A percentile compares a stretch with the other conserved stretches of the same genome.
These are phyloP conservation scores for Andinoacara biseriatus DNA, from an alignment of 2,113 vertebrate species.

Conservation along the genomic window DNA sequence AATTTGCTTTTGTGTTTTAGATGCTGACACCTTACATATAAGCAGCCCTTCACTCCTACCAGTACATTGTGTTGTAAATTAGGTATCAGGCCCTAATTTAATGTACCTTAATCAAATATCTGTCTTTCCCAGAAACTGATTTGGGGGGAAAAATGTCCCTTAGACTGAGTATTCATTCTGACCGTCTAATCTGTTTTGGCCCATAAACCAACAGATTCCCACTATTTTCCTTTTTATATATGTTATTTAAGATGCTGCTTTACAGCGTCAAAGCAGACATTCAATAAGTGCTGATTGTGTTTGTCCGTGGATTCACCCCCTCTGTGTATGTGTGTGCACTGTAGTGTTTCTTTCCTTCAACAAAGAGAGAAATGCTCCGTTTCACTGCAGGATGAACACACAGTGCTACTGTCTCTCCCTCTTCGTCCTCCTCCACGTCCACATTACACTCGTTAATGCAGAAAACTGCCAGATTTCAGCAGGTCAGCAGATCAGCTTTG, in stretches of 20 bases:
- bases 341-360: background rate
- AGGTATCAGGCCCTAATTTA: background rate
- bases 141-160: too few relatives aligned
- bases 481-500: conserved; percentile 18
- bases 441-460: conserved; percentile 28
- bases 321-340: background rate
- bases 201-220: background rate
- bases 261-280: background rate
- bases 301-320: background rate
- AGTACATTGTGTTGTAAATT: background rate
- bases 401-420: background rate
- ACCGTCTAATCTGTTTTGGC: background rate
- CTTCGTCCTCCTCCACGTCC: background rate
- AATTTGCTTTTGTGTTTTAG: background rate
- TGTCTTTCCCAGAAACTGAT: too few relatives aligned
- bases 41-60: background rate
- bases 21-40: background rate
- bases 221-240: too few relatives aligned
- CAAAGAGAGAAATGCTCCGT: background rate
- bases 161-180: too few relatives aligned
- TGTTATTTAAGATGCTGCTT: too few relatives aligned
- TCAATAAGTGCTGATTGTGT: background rate
- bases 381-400: background rate
- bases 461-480: conserved; percentile 11
- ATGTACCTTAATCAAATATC: too few relatives aligned